Percentiles rank a stretch among this genome's conserved stretches.
Evolutionary conservation across 2,113 vertebrate genomes (phyloP).

Genomic region (Tragelaphus strepsiceros): DNA sequence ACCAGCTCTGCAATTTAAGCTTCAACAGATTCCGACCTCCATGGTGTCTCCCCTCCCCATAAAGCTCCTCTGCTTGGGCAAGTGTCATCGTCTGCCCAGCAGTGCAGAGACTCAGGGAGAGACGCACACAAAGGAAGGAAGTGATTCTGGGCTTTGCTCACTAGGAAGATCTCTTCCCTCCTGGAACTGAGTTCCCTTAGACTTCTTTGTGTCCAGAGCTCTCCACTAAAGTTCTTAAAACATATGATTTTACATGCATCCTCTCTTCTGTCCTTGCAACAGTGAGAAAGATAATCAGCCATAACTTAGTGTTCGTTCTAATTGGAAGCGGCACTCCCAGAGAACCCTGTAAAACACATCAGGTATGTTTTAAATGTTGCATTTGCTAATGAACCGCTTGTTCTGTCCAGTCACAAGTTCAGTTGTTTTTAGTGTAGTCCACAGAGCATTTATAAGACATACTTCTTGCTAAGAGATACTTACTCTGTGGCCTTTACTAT

Average conservation of each 20-base stretch:
- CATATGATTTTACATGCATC: neutral
- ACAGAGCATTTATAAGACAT: constrained; percentile 38
- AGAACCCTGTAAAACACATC: neutral
- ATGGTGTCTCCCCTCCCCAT: accelerated
- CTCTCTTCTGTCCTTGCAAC: neutral
- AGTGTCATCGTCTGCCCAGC: neutral
- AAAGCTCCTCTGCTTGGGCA: no score
- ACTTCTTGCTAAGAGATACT: constrained; percentile 39
- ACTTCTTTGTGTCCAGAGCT: neutral
- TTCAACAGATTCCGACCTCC: neutral
- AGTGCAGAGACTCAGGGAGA: neutral
- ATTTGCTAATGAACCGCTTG: neutral
- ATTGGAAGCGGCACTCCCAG: neutral
- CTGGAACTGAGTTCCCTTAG: neutral
- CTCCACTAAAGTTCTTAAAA: neutral
- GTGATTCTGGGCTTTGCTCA: neutral
- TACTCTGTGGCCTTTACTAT: neutral
- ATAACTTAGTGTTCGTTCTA: neutral
- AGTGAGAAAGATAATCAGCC: neutral
- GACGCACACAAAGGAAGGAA: neutral
- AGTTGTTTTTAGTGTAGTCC: neutral
- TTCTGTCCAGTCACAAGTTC: neutral
- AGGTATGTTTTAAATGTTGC: neutral
- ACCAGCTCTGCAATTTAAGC: neutral
- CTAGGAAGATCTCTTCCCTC: neutral